Evolutionary conservation across 2,888 invertebrate species (phyloP).

Genomic region (Danaus chrysippus): DNA sequence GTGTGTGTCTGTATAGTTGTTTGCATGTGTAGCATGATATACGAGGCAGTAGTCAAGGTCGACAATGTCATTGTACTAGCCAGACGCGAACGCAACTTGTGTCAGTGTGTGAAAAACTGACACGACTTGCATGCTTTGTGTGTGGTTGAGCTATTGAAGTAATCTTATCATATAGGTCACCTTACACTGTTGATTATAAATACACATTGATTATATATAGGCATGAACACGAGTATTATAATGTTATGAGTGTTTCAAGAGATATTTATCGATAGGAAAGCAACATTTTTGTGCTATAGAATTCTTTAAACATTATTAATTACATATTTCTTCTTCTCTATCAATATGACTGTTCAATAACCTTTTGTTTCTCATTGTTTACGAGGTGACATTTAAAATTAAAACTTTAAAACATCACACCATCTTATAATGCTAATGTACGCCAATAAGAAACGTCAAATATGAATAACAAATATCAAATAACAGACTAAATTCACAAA

Average conservation of each 20-base stretch:
- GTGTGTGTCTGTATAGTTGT: constrained; percentile 39
- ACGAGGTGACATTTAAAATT: too few species aligned
- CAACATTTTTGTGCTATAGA: too few species aligned
- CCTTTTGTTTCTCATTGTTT: too few species aligned
- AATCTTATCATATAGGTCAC: constrained; percentile 79
- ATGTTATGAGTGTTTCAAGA: background rate
- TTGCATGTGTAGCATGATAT: constrained; percentile 49
- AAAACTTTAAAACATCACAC: too few species aligned
- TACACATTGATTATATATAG: constrained; percentile 39
- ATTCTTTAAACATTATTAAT: too few species aligned
- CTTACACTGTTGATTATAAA: constrained; percentile 74
- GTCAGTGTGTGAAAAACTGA: constrained; percentile 37
- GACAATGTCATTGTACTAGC: constrained; percentile 76
- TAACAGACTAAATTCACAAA: too few species aligned
- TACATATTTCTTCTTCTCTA: too few species aligned
- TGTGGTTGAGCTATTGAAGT: constrained; percentile 63
- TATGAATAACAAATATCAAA: too few species aligned
- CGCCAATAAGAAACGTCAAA: too few species aligned
- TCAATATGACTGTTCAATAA: too few species aligned
- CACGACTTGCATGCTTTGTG: constrained; percentile 44
- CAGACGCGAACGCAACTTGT: constrained; percentile 53
- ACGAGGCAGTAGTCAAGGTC: constrained; percentile 75
- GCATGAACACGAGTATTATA: constrained; percentile 13
- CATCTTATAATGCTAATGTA: too few species aligned
- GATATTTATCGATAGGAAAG: background rate